A percentile compares a stretch with the other conserved stretches of the same genome.
These are phyloP conservation scores for Tribolium castaneum DNA, from an alignment of 1,140 invertebrate species.

Conservation along the genomic window DNA sequence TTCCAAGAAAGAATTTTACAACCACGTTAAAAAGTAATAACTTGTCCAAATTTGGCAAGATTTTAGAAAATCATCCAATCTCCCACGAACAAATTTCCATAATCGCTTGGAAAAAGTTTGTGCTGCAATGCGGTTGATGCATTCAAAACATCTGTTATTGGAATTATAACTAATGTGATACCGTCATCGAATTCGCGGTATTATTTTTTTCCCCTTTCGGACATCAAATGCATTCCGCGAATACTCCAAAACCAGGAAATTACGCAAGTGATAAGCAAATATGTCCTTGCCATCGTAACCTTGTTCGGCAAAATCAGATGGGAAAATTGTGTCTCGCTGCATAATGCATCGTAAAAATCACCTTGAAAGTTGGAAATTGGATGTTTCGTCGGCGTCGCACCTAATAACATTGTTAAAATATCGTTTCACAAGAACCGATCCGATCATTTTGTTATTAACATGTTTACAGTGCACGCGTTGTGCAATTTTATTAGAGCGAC, in stretches of 20 bases:
- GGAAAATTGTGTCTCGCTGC: background rate
- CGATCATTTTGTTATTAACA: slow-evolving; percentile 26
- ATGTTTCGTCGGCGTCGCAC: background rate
- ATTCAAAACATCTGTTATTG: background rate
- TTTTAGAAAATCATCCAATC: background rate
- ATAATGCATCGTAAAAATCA: background rate
- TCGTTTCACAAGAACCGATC: background rate
- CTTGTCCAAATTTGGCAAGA: background rate
- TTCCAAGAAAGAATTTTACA: background rate
- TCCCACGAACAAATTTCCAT: background rate
- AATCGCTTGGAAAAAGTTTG: background rate
- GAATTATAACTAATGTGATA: background rate
- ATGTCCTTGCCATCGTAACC: background rate
- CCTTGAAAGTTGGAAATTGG: background rate
- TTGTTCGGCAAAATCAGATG: background rate
- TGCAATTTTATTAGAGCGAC: slow-evolving; percentile 20
- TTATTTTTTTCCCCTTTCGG: background rate
- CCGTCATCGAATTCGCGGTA: background rate
- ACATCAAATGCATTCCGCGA: background rate
- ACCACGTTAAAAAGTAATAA: background rate
- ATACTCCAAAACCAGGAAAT: background rate
- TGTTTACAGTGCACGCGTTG: slow-evolving; percentile 5
- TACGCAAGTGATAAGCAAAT: background rate
- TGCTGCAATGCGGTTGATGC: background rate
- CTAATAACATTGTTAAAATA: background rate